Evolutionary conservation across 1,140 invertebrate genomes (phyloP).

Genomic region (Monomorium pharaonis): DNA sequence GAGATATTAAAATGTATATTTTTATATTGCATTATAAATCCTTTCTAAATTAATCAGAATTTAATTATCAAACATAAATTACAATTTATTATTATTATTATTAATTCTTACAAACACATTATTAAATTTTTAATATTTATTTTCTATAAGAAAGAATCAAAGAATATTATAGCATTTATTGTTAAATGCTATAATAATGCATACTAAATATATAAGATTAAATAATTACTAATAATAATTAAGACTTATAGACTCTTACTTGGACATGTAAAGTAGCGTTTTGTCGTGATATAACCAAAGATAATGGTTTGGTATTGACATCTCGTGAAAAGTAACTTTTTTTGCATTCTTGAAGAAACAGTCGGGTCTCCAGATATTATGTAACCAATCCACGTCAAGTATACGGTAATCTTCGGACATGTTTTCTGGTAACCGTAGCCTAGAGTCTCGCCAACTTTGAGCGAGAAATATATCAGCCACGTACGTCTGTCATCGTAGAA

Average conservation of each 20-base stretch:
- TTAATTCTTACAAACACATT: background rate
- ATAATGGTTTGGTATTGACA: constrained; percentile 97
- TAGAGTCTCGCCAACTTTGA: constrained; percentile 95
- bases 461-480: constrained; percentile 96
- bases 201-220: background rate
- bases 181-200: background rate
- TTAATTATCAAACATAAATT: background rate
- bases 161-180: background rate
- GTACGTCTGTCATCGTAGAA: constrained; percentile 89
- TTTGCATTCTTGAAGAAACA: constrained; percentile 98
- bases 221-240: background rate
- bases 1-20: too few species aligned
- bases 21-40: background rate
- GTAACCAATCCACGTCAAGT: constrained; percentile 95
- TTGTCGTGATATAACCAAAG: constrained; percentile 96
- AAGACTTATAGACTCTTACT: constrained; percentile 88
- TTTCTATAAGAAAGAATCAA: background rate
- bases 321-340: constrained; percentile 96
- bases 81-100: background rate
- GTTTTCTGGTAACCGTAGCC: constrained; percentile 93
- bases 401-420: constrained; percentile 97
- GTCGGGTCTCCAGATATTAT: constrained; percentile 96
- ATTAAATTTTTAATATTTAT: background rate
- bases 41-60: background rate
- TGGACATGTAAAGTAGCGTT: constrained; percentile 95